These are phyloP conservation scores for Rotaria sp. DNA, from an alignment of 2,888 invertebrate genomes.

Conservation along the genomic window DNA sequence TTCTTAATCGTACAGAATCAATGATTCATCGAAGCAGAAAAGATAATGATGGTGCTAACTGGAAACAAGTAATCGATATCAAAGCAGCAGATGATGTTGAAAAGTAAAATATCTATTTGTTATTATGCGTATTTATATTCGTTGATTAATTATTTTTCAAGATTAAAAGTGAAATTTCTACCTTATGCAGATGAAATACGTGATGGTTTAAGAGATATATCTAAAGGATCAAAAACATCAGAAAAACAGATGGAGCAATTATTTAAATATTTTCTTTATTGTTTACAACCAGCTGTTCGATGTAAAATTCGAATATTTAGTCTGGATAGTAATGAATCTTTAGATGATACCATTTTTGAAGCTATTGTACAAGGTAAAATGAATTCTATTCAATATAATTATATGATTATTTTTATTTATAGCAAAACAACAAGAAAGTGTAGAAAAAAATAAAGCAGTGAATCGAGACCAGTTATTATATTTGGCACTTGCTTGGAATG, in stretches of 20 bases:
- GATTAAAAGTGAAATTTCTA: not conserved
- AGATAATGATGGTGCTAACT: not conserved
- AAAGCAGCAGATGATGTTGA: not conserved
- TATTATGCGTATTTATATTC: not conserved
- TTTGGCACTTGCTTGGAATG: not conserved
- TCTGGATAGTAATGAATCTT: not conserved
- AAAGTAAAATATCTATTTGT: not conserved
- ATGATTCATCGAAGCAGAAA: not conserved
- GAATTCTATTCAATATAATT: not conserved
- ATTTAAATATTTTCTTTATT: not conserved
- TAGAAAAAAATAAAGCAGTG: not conserved
- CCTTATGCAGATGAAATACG: not conserved
- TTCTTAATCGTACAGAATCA: not conserved
- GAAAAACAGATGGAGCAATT: not conserved
- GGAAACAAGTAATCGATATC: not conserved
- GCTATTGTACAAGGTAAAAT: not conserved
- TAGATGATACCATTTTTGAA: constrained; percentile 18
- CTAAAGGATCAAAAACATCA: not conserved
- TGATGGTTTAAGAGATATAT: not conserved
- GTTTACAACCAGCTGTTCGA: constrained; percentile 1
- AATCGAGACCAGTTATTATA: not conserved
- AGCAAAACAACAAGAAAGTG: not conserved
- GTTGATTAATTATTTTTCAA: not conserved
- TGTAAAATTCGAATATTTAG: not conserved
- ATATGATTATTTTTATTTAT: not conserved